Evolutionary conservation across 2,113 vertebrate genomes (phyloP).

Genomic region (Charina bottae): DNA sequence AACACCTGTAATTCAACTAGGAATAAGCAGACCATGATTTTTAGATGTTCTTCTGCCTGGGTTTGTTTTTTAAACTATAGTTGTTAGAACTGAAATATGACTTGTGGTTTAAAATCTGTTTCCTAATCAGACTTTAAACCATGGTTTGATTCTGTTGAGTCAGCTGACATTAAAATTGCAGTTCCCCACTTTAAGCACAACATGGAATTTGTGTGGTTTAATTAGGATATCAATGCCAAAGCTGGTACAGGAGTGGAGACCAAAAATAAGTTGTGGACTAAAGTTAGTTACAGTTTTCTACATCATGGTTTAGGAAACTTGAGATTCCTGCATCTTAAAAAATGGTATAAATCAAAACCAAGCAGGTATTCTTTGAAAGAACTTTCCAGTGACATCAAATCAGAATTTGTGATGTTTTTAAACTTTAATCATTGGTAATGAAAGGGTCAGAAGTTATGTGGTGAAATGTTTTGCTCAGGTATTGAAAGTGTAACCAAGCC

Average conservation of each 20-base stretch:
- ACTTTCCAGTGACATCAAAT: background rate
- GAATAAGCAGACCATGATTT: too few relatives aligned
- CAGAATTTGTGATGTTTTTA: background rate
- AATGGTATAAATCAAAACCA: background rate
- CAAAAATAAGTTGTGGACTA: background rate
- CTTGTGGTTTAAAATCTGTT: background rate
- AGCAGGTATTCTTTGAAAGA: background rate
- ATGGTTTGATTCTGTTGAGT: background rate
- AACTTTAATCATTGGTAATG: too few relatives aligned
- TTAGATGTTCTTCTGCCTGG: background rate
- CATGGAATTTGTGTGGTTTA: background rate
- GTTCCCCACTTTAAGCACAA: background rate
- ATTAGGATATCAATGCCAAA: background rate
- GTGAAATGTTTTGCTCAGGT: too few relatives aligned
- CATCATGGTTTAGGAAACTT: background rate
- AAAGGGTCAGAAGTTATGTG: too few relatives aligned
- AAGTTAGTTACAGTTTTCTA: background rate
- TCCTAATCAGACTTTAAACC: background rate
- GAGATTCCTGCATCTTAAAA: background rate
- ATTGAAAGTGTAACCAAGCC: too few relatives aligned
- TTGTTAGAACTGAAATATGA: background rate
- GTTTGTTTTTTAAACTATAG: background rate
- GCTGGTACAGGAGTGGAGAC: background rate
- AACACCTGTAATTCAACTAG: too few relatives aligned
- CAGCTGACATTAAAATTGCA: background rate